phyloP scores from a whole-genome alignment of 2,888 invertebrate genomes.

The Pterostichus niger region DNA sequence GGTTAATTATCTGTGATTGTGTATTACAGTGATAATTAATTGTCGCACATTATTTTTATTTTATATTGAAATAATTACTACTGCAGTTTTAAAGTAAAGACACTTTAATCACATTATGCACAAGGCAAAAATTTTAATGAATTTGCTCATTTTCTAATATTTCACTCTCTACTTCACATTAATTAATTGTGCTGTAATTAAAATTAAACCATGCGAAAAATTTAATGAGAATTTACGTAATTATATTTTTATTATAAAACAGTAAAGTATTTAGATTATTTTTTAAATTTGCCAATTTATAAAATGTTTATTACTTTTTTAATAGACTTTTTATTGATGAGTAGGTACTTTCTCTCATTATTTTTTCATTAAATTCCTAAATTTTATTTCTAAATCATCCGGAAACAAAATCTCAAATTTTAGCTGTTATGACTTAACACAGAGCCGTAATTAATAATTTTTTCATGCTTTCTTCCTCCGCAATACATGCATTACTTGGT shows the following conservation, averaged over 20 bases:
- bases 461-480: too few species aligned
- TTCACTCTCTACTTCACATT: slow-evolving; percentile 31
- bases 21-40: slow-evolving; percentile 42
- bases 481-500: too few species aligned
- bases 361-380: not conserved
- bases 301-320: not conserved
- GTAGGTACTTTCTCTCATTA: slow-evolving; percentile 14
- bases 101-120: slow-evolving; percentile 6
- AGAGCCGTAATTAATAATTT: too few species aligned
- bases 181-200: slow-evolving; percentile 32
- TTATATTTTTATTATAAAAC: slow-evolving; percentile 16
- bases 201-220: slow-evolving; percentile 35
- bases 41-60: slow-evolving; percentile 27
- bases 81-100: slow-evolving; percentile 10
- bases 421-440: too few species aligned
- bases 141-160: slow-evolving; percentile 48
- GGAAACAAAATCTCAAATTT: too few species aligned
- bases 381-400: not conserved
- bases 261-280: slow-evolving; percentile 16
- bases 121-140: slow-evolving; percentile 34
- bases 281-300: slow-evolving; percentile 17
- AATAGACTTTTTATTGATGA: slow-evolving; percentile 29
- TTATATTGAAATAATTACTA: slow-evolving; percentile 25
- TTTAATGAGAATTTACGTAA: slow-evolving; percentile 46
- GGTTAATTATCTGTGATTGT: slow-evolving; percentile 33